A percentile compares a stretch with the other conserved stretches of the same genome.
These are phyloP conservation scores for Sebastes jordani DNA, from an alignment of 2,797 vertebrate species.

Conservation along the genomic window DNA sequence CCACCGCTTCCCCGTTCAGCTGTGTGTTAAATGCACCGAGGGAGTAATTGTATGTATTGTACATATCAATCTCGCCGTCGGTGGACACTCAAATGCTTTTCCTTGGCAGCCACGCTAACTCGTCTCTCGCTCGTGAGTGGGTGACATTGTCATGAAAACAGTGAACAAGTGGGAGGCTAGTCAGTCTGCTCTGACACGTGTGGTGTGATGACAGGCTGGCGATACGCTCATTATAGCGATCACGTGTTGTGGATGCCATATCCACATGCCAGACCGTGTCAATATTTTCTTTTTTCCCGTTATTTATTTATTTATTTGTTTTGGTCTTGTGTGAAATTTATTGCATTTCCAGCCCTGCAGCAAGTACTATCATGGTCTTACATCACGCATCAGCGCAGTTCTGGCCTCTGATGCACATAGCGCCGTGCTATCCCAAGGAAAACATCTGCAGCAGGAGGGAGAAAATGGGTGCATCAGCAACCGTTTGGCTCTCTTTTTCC, in stretches of 20 bases:
- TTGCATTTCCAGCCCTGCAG: not conserved
- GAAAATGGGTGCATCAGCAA: not conserved
- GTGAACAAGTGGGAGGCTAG: slow-evolving; percentile 16
- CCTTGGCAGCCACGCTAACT: not conserved
- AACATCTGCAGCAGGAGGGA: not conserved
- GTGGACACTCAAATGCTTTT: not conserved
- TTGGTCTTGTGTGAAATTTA: not conserved
- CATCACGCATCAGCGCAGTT: not conserved
- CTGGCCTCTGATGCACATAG: slow-evolving; percentile 15
- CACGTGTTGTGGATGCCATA: not conserved
- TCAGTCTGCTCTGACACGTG: slow-evolving; percentile 17
- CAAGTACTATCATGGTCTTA: slow-evolving; percentile 1
- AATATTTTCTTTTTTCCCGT: slow-evolving; percentile 4
- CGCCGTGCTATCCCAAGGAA: not conserved
- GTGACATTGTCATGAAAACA: slow-evolving; percentile 36
- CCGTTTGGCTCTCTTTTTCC: not conserved
- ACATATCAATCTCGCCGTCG: not conserved
- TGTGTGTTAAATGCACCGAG: not conserved
- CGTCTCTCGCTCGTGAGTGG: not conserved
- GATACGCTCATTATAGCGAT: slow-evolving; percentile 37
- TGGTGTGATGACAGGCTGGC: slow-evolving; percentile 1
- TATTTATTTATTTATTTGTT: not conserved
- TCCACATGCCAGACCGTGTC: slow-evolving; percentile 19
- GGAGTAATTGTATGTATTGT: not conserved
- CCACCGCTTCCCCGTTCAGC: not conserved